Evolutionary conservation across 2,797 vertebrate species (phyloP).

Genomic region (Triplophysa yarkandensis): DNA sequence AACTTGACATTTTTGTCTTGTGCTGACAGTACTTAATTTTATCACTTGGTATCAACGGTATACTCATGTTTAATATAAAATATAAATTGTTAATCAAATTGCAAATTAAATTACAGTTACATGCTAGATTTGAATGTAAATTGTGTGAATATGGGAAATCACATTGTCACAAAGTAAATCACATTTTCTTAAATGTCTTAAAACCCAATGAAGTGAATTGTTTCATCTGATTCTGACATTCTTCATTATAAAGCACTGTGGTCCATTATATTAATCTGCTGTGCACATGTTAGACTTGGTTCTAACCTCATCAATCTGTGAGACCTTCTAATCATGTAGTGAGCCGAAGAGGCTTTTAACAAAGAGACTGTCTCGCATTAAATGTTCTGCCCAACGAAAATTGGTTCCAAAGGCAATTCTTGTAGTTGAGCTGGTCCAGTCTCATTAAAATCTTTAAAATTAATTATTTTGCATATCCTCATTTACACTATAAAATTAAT

Average conservation of each 20-base stretch:
- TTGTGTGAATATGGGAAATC: background rate
- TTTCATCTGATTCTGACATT: constrained; percentile 35
- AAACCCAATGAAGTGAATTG: constrained; percentile 11
- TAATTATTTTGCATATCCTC: no score
- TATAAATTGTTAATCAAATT: background rate
- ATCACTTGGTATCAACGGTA: no score
- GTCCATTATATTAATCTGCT: constrained; percentile 59
- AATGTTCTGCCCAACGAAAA: constrained; percentile 24
- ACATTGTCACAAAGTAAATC: background rate
- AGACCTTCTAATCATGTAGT: constrained; percentile 61
- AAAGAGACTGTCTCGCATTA: constrained; percentile 41
- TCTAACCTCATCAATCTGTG: constrained; percentile 65
- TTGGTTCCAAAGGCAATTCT: no score
- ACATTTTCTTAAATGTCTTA: constrained; percentile 15
- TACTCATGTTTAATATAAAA: background rate
- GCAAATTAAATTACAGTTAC: background rate
- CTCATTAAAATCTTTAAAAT: no score
- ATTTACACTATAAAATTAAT: no score
- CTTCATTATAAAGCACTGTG: constrained; percentile 45
- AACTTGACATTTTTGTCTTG: constrained; percentile 3
- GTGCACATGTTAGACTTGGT: constrained; percentile 66
- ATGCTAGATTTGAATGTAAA: background rate
- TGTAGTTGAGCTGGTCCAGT: no score
- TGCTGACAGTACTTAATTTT: background rate
- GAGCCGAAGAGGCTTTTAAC: constrained; percentile 56